Evolutionary conservation across 2,888 invertebrate genomes (phyloP), one percentile per base, ranked within the genome.

Genomic region (Lamellibrachia satsuma): DNA sequence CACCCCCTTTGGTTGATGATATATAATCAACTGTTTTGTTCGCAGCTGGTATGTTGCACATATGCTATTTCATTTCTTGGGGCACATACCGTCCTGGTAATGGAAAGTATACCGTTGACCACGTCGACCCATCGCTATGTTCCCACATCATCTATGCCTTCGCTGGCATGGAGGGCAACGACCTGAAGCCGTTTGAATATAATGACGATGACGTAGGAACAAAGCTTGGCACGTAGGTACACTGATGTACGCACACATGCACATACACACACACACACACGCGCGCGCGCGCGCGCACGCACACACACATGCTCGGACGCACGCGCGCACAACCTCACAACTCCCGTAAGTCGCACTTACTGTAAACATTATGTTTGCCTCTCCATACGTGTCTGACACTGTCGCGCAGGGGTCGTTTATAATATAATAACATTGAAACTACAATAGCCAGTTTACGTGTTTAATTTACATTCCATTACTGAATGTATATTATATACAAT

Each of bases 91-190:
- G 75, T 6, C 6, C 15, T 6, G 75, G 75, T 22, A 75, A 75
- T 22, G 75, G 15, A 15, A 75, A 92, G 51, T 22, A 91, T 52
- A 91, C 91, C 11, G 11, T n/a, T 22, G 51, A 3, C 39, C n/a
- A 91, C 6, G n/a, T 91, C 52, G 91, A 91, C 57, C 52, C 52
- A 22, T 6, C 9, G 9, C 91, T 91, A 11, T 91, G 91, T 52
- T 91, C 91, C 22, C 91, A 91, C 91, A 52, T 91, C 91, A 91
- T 91, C 55, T 52, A 52, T 7, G 57, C 91, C 27, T 91, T 91
- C 91, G 91, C 27, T n/a, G 27, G 11, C 39, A 52, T 91, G 39
- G 27, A 52, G 0, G 51, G 52, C 91, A 52, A 91, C 55, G 3
- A 57, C 7, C 52, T 91, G 9, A 52, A 39, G 22, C 22, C 52